A percentile compares a stretch with the other conserved stretches of the same genome.
phyloP scores from a whole-genome alignment of 2,888 invertebrate genomes.

The Hypselothyrea guttata region DNA sequence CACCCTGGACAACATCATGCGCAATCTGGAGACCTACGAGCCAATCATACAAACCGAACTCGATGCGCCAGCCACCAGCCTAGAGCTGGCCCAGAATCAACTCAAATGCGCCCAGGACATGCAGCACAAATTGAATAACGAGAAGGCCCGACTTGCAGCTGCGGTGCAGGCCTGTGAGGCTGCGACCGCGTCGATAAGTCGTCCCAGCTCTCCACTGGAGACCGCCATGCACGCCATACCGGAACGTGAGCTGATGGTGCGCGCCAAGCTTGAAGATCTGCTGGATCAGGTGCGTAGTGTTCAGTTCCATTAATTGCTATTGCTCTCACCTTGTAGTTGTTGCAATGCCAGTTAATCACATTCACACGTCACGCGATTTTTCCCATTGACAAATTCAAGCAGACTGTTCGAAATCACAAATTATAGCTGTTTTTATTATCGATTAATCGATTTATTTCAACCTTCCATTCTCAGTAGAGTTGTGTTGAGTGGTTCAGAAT shows the following conservation, averaged over 20 bases:
- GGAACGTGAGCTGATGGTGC: conserved; percentile 91
- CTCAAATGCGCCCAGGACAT: conserved; percentile 90
- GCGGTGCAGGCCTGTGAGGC: conserved; percentile 97
- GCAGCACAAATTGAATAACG: conserved; percentile 93
- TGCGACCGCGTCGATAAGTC: conserved; percentile 94
- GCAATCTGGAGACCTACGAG: conserved; percentile 91
- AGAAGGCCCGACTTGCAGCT: conserved; percentile 91
- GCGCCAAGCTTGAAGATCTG: conserved; percentile 93
- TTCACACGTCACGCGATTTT: too few relatives aligned
- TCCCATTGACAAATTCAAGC: too few relatives aligned
- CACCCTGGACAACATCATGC: conserved; percentile 92
- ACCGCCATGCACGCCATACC: conserved; percentile 92
- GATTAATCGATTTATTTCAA: too few relatives aligned
- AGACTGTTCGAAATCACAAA: too few relatives aligned
- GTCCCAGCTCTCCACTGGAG: conserved; percentile 95
- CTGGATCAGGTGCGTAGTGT: conserved; percentile 91
- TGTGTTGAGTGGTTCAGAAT: too few relatives aligned
- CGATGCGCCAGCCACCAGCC: conserved; percentile 88
- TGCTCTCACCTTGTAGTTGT: too few relatives aligned
- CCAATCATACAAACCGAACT: conserved; percentile 89
- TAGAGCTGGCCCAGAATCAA: conserved; percentile 88
- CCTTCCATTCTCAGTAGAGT: too few relatives aligned
- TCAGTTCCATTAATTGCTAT: too few relatives aligned
- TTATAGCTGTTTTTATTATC: too few relatives aligned
- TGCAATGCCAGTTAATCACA: too few relatives aligned